Evolutionary conservation across 2,113 vertebrate species (phyloP), one percentile per base, ranked within the genome.

Genomic region (Okapia johnstoni): DNA sequence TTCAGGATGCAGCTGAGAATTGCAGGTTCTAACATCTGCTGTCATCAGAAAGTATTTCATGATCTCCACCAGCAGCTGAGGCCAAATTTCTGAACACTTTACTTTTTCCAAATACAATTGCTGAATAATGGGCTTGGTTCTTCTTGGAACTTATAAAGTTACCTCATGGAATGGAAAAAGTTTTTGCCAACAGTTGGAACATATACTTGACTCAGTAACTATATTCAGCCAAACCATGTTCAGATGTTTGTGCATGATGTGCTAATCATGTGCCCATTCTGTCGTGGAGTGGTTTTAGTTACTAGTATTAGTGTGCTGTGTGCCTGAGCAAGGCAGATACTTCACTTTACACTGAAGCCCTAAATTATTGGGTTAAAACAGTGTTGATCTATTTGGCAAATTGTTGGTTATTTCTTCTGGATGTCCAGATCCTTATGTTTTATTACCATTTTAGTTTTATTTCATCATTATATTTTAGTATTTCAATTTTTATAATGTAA

Each of bases 91-190:
- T 94, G 73, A 95, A 92, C 83, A 81, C 63, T 87, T 88, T 60
- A 83, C 92, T 96, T 96, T 97, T 96, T 95, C 97, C 90, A 97
- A 94, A 85, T 96, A 48, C 95, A 97, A 98, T 98, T 98, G 98
- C 97, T 98, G 94, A 98, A 77, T 98, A 96, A 97, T 87, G 84
- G 46, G 84, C 97, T 98, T 98, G 94, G 88, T 98, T 97, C 97
- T 94, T 97, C 70, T 97, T 95, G 88, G 97, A 94, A 86, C 90
- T 96, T 87, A 79, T 23, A 90, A 1, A 21, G 30, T 98, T 98
- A 98, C 92, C 85, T 98, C 30, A 1, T 30, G 26, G 93, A 95
- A 94, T 96, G 97, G 96, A 98, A 98, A 98, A 97, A 97, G 79
- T n/a, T 95, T 95, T 97, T 97, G 85, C 84, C 94, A 81, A 76